Base-by-base conservation (phyloP, 2,888 invertebrate species). In the Oscheius sp. region DNA sequence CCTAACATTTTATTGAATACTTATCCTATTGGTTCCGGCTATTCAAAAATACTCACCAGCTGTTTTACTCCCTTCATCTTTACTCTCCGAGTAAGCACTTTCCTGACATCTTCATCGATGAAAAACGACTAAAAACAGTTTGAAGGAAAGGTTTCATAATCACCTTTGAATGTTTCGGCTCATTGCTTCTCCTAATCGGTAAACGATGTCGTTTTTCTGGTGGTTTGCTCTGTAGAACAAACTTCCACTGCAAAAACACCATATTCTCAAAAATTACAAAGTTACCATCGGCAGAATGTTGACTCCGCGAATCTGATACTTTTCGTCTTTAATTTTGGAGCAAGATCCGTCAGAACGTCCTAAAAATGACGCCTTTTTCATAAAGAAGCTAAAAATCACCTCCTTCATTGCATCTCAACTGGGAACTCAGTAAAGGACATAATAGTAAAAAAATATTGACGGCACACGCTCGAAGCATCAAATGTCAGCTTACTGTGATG, bases 251-350 rank as follows among this genome's bases (percentile, higher is more conserved):
- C 9, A 63, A 63, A 21, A 32, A 42, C 42, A 5, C 3, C 7
- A 42, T 1, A 47, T 10, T 63, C 47, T 65, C n/a, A 57, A 57
- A 63, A 63, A 42, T 11, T n/a, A 7, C 4, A 5, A 58, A 3
- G 3, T 3, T 29, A 71, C 71, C 59, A 60, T 71, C n/a, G 71
- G 71, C n/a, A 59, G 60, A 13, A 71, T 48, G 13, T 59, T n/a
- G 32, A 71, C 71, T 59, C 71, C 71, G 47, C 71, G 11, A 35
- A 71, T 71, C 35, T 71, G 71, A 42, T 37, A 71, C 32, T 59
- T 58, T 13, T 58, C 32, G 5, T 71, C 47, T 47, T 71, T 71
- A 21, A 59, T 13, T 13, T 42, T 32, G 11, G 29, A 37, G 33
- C 71, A 71, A 33, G 71, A 71, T 13, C 71, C 71, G 21, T 32